Percentiles rank a stretch among this genome's conserved stretches.
Conservation (phyloP, 2,797 vertebrate species). For the Myripristis jacobus region DNA sequence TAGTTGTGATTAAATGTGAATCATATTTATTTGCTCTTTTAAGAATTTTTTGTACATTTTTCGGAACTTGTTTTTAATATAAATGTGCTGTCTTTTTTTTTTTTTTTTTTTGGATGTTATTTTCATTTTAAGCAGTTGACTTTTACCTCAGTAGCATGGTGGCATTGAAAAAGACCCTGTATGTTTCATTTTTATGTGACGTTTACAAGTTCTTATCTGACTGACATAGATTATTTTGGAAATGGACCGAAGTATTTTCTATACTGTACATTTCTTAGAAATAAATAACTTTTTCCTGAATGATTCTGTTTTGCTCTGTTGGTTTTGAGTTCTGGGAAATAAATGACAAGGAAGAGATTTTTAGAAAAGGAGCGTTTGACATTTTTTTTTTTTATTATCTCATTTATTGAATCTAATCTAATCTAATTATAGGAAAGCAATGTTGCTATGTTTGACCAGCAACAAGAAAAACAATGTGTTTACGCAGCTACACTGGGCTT, state of each 20-base stretch:
- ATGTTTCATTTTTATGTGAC: constrained; percentile 74
- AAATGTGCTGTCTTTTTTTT: constrained; percentile 68
- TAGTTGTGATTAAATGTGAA: constrained; percentile 86
- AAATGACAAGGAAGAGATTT: too few relatives aligned
- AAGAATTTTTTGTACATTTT: constrained; percentile 82
- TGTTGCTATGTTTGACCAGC: too few relatives aligned
- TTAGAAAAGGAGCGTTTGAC: too few relatives aligned
- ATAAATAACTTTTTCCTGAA: constrained; percentile 83
- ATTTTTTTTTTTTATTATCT: too few relatives aligned
- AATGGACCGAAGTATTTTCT: constrained; percentile 86
- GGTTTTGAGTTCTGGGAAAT: too few relatives aligned
- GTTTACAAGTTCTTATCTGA: constrained; percentile 85
- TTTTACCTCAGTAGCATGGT: constrained; percentile 82
- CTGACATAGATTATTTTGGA: constrained; percentile 85
- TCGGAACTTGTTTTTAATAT: constrained; percentile 79
- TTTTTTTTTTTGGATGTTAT: constrained; percentile 44
- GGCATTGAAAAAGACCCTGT: constrained; percentile 67
- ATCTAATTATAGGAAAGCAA: too few relatives aligned
- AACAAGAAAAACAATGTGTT: too few relatives aligned
- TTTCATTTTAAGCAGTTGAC: constrained; percentile 69
- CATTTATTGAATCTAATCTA: too few relatives aligned
- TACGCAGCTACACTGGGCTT: not conserved
- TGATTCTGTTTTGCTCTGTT: constrained; percentile 16
- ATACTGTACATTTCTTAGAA: constrained; percentile 87
- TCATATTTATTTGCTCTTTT: constrained; percentile 88